Percentiles rank a stretch among this genome's conserved stretches.
These are phyloP conservation scores for Recurvirostra avosetta DNA, from an alignment of 2,113 vertebrate species.

Conservation along the genomic window DNA sequence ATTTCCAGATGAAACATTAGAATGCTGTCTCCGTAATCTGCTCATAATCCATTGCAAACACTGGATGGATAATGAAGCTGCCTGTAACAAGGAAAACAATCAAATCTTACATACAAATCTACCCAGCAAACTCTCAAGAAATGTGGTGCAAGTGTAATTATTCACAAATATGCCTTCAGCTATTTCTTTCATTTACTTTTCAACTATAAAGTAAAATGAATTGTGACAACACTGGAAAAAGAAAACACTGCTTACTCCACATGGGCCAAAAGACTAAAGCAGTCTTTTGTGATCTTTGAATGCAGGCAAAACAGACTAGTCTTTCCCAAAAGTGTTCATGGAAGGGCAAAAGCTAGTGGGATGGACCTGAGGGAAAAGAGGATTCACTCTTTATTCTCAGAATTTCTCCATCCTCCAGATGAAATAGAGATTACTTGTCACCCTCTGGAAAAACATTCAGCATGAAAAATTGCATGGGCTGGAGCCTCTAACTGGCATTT, in stretches of 20 bases:
- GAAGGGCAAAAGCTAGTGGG: neutral
- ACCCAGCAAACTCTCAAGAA: slow-evolving; percentile 5
- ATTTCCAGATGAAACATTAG: slow-evolving; percentile 32
- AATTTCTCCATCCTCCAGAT: neutral
- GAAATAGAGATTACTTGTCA: neutral
- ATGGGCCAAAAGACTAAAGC: neutral
- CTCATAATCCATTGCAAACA: slow-evolving; percentile 22
- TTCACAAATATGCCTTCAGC: slow-evolving; percentile 38
- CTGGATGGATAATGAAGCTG: slow-evolving; percentile 23
- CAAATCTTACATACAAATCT: neutral
- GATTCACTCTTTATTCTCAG: neutral
- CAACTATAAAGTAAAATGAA: slow-evolving; percentile 30
- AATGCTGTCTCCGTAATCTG: slow-evolving; percentile 3
- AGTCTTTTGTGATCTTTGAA: neutral
- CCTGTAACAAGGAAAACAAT: slow-evolving; percentile 19
- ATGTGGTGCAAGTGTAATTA: slow-evolving; percentile 52
- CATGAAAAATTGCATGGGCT: neutral
- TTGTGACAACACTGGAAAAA: neutral
- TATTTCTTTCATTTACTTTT: slow-evolving; percentile 58
- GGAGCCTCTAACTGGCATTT: neutral
- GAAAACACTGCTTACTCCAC: neutral
- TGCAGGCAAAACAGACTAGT: neutral
- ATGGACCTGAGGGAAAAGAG: neutral
- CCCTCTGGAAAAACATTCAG: neutral
- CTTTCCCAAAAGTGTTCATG: neutral